Evolutionary conservation across 2,888 invertebrate genomes (phyloP).

Genomic region (Axea sp.): DNA sequence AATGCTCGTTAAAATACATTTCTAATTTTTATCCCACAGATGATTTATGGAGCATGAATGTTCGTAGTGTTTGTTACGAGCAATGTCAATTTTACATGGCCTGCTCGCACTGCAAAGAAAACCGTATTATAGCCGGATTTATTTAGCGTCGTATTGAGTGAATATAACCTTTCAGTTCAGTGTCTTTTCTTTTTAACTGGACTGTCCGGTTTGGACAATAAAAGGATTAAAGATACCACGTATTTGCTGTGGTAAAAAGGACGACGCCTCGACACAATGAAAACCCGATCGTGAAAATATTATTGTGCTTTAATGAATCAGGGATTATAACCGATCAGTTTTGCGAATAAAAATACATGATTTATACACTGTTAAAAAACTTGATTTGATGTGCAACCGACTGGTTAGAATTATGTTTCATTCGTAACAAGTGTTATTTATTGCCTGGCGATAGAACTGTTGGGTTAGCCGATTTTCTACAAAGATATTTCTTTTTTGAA

Average conservation of each 20-base stretch:
- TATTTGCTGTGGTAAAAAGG: background rate
- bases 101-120: slow-evolving; percentile 13
- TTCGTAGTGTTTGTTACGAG: background rate
- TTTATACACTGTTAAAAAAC: background rate
- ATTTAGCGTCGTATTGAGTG: slow-evolving; percentile 19
- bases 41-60: background rate
- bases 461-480: too few species aligned
- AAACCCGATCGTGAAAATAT: slow-evolving; percentile 4
- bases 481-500: too few species aligned
- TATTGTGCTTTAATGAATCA: slow-evolving; percentile 15
- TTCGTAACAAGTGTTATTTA: too few species aligned
- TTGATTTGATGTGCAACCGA: background rate
- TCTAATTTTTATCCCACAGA: slow-evolving; percentile 7
- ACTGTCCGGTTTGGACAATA: slow-evolving; percentile 11
- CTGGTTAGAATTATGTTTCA: too few species aligned
- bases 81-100: slow-evolving; percentile 14
- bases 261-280: too few species aligned
- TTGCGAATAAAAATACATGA: background rate
- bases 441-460: too few species aligned
- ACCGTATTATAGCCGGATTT: slow-evolving; percentile 31
- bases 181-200: slow-evolving; percentile 9
- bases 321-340: slow-evolving; percentile 5
- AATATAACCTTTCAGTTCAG: slow-evolving; percentile 2
- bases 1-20: background rate
- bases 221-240: slow-evolving; percentile 20